Base-by-base conservation (phyloP, 2,113 vertebrate genomes). In the Pteropus alecto region DNA sequence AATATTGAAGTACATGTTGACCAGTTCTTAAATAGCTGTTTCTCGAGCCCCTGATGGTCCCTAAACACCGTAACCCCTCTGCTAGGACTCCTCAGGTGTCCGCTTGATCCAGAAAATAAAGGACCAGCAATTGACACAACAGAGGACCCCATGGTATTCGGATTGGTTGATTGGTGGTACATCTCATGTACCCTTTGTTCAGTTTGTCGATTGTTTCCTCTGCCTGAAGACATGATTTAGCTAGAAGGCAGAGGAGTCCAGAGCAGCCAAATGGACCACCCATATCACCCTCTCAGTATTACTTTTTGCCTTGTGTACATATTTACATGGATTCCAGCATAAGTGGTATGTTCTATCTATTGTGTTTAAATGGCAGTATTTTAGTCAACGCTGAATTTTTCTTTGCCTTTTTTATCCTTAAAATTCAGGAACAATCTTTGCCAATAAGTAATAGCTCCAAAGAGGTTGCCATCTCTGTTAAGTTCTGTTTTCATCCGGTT, bases 391-490 rank as follows among this genome's bases (percentile, higher is more conserved):
- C 51, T 92, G 26, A 70, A 19, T 92, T 83, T 88, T 78, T 13
- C 43, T 70, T 56, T 13, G 38, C 18, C 43, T 79, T 68, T 78
- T 88, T 60, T 51, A 51, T 16, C 1, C 79, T 76, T 87, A 73
- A 88, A 85, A 83, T 95, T 73, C 78, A 92, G 82, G 8, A 83
- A 54, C 13, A 54, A 28, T 68, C 14, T 58, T 89, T 94, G 82
- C 63, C 85, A 89, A 2, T 73, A 93, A 94, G n/a, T 41, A 61
- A 88, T 63, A 67, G 33, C 60, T 97, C 95, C 24, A 16, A 22
- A 94, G 63, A 35, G 33, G 30, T 81, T 63, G 71, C 48, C 73
- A 26, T 93, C n/a, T 96, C 51, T 43, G 28, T 48, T 46, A 8
- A 33, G 58, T 70, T 78, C 28, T 79, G 19, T 68, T 96, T 77